Percentiles rank a stretch among this genome's conserved stretches.
Evolutionary conservation across 2,888 invertebrate species (phyloP).

Genomic region (Mythimna pallens): DNA sequence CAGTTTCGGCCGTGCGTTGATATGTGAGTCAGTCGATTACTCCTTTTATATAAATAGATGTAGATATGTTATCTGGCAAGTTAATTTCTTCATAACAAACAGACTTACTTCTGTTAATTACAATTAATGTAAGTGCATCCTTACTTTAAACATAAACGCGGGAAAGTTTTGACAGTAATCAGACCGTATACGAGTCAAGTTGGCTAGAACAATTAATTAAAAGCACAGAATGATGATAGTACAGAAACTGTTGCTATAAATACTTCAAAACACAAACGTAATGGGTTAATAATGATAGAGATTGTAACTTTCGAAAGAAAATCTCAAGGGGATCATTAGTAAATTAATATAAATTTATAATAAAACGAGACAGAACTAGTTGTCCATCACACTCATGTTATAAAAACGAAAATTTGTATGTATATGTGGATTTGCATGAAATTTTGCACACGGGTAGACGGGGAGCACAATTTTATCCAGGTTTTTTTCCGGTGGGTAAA

Average conservation of each 20-base stretch:
- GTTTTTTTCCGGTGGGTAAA: no score
- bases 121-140: constrained; percentile 53
- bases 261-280: constrained; percentile 29
- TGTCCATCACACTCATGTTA: background rate
- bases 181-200: constrained; percentile 58
- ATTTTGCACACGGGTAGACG: no score
- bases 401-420: background rate
- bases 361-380: background rate
- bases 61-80: background rate
- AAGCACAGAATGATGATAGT: constrained; percentile 36
- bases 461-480: no score
- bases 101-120: constrained; percentile 36
- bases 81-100: constrained; percentile 3
- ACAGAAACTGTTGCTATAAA: constrained; percentile 27
- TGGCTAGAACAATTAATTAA: constrained; percentile 51
- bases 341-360: constrained; percentile 3
- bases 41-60: no score
- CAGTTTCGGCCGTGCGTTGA: no score
- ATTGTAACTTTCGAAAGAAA: background rate
- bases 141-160: constrained; percentile 52
- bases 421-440: no score
- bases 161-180: constrained; percentile 55
- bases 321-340: background rate
- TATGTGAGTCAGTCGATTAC: no score
- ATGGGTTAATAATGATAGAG: constrained; percentile 33